phyloP scores from a whole-genome alignment of 2,888 invertebrate species.

The Eulithis prunata region DNA sequence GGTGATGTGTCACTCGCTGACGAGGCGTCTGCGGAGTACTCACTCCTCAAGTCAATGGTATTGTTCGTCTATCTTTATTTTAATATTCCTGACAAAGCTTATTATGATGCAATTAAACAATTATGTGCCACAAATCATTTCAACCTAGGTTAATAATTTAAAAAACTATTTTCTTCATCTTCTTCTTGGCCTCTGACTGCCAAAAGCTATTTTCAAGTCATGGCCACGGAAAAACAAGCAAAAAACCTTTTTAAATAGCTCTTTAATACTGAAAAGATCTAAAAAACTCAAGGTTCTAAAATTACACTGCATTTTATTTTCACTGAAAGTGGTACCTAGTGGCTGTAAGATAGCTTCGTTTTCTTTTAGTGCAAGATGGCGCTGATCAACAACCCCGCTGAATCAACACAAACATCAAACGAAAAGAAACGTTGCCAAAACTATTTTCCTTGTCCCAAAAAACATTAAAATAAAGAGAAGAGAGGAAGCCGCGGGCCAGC shows the following conservation, averaged over 20 bases:
- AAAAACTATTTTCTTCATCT: too few species aligned
- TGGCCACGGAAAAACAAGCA: too few species aligned
- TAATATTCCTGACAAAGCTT: conserved; percentile 6
- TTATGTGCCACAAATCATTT: too few species aligned
- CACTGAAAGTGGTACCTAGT: neutral
- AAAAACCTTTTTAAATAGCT: too few species aligned
- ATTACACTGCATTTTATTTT: too few species aligned
- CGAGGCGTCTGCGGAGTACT: conserved; percentile 28
- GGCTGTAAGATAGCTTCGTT: neutral
- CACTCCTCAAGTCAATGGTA: conserved; percentile 19
- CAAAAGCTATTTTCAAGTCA: neutral
- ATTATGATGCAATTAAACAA: too few species aligned
- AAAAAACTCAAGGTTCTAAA: too few species aligned
- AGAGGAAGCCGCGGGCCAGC: conserved; percentile 52
- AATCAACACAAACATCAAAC: conserved; percentile 36
- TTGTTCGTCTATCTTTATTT: conserved; percentile 12
- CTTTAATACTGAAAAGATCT: too few species aligned
- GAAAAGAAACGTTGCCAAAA: conserved; percentile 38
- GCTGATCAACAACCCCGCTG: conserved; percentile 23
- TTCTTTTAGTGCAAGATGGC: conserved; percentile 13
- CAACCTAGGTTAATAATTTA: too few species aligned
- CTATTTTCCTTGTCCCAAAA: conserved; percentile 55
- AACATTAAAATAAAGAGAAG: conserved; percentile 48
- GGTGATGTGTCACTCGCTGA: conserved; percentile 37
- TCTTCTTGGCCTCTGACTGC: too few species aligned